Evolutionary conservation across 2,113 vertebrate species (phyloP).

Genomic region (Rhinoptilus africanus): DNA sequence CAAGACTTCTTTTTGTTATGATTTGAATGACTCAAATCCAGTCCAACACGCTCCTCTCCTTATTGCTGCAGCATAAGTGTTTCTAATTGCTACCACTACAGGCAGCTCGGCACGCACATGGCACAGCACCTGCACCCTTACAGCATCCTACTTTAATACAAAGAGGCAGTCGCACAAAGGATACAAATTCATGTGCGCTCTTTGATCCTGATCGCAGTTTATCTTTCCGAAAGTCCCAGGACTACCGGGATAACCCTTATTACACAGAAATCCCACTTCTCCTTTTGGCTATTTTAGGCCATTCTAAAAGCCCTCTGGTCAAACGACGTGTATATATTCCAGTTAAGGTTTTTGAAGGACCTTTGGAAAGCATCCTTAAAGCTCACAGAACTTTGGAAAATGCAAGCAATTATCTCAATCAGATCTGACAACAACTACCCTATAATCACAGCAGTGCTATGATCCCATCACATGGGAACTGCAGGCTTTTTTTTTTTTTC

Average conservation of each 20-base stretch:
- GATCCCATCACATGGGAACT: not conserved
- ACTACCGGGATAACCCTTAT: not conserved
- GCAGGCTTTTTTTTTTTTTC: not conserved
- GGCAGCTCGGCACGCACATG: constrained; percentile 42
- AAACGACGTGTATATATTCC: not conserved
- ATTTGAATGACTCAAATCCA: not conserved
- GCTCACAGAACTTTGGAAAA: not conserved
- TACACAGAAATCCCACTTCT: not conserved
- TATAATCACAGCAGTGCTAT: not conserved
- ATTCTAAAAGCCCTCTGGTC: not conserved
- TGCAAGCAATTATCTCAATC: not conserved
- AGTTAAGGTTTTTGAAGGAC: not conserved
- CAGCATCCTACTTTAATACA: constrained; percentile 42
- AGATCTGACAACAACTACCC: not conserved
- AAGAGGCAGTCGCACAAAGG: constrained; percentile 74
- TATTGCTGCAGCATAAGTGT: not conserved
- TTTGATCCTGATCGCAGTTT: not conserved
- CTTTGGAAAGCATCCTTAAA: constrained; percentile 31
- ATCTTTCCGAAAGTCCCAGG: not conserved
- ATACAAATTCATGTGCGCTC: not conserved
- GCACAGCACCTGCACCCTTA: constrained; percentile 64
- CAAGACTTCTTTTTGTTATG: not conserved
- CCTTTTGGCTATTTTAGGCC: constrained; percentile 9
- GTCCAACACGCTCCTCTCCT: not conserved
- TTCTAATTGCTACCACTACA: not conserved